phyloP scores from a whole-genome alignment of 2,113 vertebrate genomes.

The Formicarius rufipectus region DNA sequence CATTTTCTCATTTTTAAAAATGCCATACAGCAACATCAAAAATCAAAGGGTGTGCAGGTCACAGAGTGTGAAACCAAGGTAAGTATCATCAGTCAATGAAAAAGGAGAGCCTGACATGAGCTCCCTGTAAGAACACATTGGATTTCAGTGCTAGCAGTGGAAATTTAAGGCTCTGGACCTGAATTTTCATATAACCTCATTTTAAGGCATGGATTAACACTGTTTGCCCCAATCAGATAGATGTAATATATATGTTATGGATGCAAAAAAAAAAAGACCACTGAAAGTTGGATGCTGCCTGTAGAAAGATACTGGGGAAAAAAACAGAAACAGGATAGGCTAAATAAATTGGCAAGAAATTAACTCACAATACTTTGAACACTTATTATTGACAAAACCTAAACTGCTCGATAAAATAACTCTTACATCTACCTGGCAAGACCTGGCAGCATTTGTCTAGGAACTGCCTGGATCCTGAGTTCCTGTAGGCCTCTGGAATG shows the following conservation, averaged over 20 bases:
- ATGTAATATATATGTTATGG: neutral
- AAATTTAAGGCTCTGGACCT: neutral
- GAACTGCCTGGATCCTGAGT: neutral
- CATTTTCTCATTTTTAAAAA: neutral
- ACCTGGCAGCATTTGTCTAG: neutral
- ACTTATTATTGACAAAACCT: neutral
- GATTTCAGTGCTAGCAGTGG: neutral
- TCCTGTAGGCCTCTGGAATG: neutral
- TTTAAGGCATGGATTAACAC: neutral
- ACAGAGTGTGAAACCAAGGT: neutral
- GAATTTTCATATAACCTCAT: neutral
- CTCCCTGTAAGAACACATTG: neutral
- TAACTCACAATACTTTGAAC: neutral
- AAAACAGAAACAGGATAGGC: neutral
- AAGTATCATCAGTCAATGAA: neutral
- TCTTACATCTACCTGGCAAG: neutral
- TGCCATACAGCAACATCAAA: neutral
- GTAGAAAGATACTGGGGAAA: neutral
- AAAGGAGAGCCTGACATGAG: neutral
- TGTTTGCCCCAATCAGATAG: neutral
- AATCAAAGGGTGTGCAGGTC: neutral
- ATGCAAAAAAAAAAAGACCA: neutral
- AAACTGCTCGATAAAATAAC: neutral
- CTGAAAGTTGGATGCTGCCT: neutral
- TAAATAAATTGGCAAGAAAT: neutral